Evolutionary conservation across 2,888 invertebrate genomes (phyloP), one percentile per base, ranked within the genome.

Genomic region (Mylabris sibirica): DNA sequence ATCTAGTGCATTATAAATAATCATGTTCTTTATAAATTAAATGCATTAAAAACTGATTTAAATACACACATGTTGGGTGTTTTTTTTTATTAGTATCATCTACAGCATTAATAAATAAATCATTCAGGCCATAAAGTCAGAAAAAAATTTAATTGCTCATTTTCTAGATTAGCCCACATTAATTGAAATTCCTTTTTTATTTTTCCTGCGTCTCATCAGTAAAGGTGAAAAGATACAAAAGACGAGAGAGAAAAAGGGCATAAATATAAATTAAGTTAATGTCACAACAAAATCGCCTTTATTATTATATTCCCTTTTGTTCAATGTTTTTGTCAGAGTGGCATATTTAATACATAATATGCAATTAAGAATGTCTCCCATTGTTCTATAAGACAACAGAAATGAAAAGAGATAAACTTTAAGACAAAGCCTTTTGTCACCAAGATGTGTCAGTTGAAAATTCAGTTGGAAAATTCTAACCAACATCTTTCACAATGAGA

Each of bases 261-360:
- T 65, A 65, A 72, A 71, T 66, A 72, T 68, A 71, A 72, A 71
- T 71, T 71, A 71, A 71, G 65, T 66, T 64, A 65, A 69, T 68
- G 69, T 74, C 72, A 67, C 69, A 74, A 74, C 69, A 63, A 69
- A 67, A 66, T 66, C 69, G 64, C 60, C 62, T 60, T 62, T 38
- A 70, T 70, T 70, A 67, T 70, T 70, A 17, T 12, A 74, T 72
- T 75, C 73, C 74, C 76, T 75, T 77, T 78, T 78, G 76, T 77
- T 70, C 63, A 44, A 74, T 73, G 76, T 76, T 78, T 77, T 77
- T 75, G 75, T 75, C 73, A 74, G 74, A 78, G 78, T 80, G 79
- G 77, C 80, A 81, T 82, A 81, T 82, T 82, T 82, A 81, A 81
- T 81, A 77, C 79, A 79, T 79, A 81, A 82, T 82, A 79, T 80